Conservation (phyloP, 1,140 invertebrate species). For the Aphaenogaster rudis region DNA sequence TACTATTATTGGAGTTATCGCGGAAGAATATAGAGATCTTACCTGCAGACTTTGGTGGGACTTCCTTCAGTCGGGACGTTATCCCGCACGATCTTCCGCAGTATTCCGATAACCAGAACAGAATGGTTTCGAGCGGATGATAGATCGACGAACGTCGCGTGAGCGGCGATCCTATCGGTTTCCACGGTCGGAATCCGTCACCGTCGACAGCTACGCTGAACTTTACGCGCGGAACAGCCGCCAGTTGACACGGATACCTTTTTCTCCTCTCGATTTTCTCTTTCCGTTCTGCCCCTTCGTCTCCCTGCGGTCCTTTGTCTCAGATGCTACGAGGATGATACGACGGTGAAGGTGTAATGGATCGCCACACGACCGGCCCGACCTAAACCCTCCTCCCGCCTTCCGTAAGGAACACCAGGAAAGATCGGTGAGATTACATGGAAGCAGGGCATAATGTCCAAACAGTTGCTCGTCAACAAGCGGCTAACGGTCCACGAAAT, state of each 20-base stretch:
- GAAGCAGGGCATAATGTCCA: slow-evolving; percentile 81
- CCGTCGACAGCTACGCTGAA: slow-evolving; percentile 71
- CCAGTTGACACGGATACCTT: slow-evolving; percentile 69
- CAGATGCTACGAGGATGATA: slow-evolving; percentile 80
- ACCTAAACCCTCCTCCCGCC: slow-evolving; percentile 51
- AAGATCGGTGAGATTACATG: slow-evolving; percentile 82
- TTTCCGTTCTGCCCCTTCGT: slow-evolving; percentile 11
- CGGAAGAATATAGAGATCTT: neutral
- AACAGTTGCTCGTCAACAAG: slow-evolving; percentile 81
- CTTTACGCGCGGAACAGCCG: slow-evolving; percentile 55
- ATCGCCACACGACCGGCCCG: slow-evolving; percentile 78
- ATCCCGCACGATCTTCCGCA: slow-evolving; percentile 31
- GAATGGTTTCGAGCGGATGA: slow-evolving; percentile 52
- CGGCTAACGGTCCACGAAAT: slow-evolving; percentile 76
- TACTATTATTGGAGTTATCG: neutral
- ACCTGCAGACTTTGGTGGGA: neutral
- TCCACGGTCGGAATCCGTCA: slow-evolving; percentile 75
- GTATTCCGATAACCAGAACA: neutral
- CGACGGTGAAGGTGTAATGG: slow-evolving; percentile 80
- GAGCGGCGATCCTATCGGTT: slow-evolving; percentile 69
- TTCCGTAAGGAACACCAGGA: slow-evolving; percentile 68
- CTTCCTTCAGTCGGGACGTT: slow-evolving; percentile 10
- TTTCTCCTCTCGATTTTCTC: slow-evolving; percentile 37
- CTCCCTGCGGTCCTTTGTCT: slow-evolving; percentile 76
- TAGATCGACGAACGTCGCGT: slow-evolving; percentile 66